Conservation (phyloP, 2,113 vertebrate species). For the Australoheros scitulus region DNA sequence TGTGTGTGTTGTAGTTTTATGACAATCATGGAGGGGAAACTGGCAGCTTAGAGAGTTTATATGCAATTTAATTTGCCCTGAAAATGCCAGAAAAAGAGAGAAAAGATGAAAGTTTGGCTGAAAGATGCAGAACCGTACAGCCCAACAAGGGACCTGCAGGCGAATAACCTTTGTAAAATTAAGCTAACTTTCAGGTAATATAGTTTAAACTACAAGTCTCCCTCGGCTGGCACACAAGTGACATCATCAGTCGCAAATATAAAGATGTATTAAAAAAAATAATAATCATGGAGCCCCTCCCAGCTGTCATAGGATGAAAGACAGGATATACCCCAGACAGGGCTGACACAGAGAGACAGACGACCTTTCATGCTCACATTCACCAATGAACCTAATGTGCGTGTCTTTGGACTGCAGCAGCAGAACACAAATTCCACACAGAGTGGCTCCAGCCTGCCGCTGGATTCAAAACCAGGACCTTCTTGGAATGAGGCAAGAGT, state of each 20-base stretch:
- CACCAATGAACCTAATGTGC: not conserved
- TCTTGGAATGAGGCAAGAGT: too few species aligned
- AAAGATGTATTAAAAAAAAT: not conserved
- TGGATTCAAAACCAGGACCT: not conserved
- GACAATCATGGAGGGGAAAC: not conserved
- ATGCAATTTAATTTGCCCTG: not conserved
- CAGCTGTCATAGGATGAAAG: too few species aligned
- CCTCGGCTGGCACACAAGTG: not conserved
- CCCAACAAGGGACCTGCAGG: not conserved
- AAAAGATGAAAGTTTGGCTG: rapidly evolving
- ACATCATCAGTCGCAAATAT: not conserved
- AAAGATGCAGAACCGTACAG: not conserved
- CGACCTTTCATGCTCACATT: too few species aligned
- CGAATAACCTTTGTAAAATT: not conserved
- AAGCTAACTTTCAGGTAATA: not conserved
- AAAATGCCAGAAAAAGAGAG: not conserved
- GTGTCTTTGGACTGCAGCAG: not conserved
- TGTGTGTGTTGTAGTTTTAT: not conserved
- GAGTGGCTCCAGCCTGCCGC: not conserved
- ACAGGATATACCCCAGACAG: too few species aligned
- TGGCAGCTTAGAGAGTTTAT: not conserved
- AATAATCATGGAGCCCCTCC: too few species aligned
- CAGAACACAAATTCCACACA: not conserved
- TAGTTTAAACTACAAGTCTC: not conserved
- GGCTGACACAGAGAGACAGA: too few species aligned